A percentile compares a stretch with the other conserved stretches of the same genome.
phyloP scores from a whole-genome alignment of 2,113 vertebrate species.

The Lonchura striata region DNA sequence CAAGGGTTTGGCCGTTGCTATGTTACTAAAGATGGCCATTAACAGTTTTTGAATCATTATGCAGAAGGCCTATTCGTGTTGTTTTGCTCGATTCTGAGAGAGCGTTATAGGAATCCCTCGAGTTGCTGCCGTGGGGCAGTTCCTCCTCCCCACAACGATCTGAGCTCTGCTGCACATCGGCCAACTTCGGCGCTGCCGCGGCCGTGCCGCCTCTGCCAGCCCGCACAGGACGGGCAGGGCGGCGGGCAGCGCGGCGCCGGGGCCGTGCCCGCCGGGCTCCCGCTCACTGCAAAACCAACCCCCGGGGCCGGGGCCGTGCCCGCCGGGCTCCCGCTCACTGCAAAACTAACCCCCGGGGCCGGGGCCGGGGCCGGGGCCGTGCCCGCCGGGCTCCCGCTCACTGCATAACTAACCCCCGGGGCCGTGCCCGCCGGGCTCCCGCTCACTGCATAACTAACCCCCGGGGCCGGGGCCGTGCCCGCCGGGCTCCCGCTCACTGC shows the following conservation, averaged over 20 bases:
- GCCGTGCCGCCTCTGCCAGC: background rate
- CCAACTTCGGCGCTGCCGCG: background rate
- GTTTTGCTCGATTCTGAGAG: slow-evolving; percentile 14
- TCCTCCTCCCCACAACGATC: background rate
- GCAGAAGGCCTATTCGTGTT: slow-evolving; percentile 51
- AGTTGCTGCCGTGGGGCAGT: background rate
- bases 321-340: too few relatives aligned
- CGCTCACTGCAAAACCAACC: too few relatives aligned
- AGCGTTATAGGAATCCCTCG: background rate
- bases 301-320: too few relatives aligned
- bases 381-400: too few relatives aligned
- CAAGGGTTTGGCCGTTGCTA: slow-evolving; percentile 70
- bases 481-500: too few relatives aligned
- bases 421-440: too few relatives aligned
- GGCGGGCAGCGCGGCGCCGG: too few relatives aligned
- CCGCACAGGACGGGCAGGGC: accelerated
- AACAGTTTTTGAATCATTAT: slow-evolving; percentile 64
- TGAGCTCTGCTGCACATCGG: background rate
- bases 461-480: too few relatives aligned
- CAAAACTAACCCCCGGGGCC: too few relatives aligned
- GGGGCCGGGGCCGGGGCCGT: too few relatives aligned
- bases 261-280: background rate
- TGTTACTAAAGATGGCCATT: slow-evolving; percentile 71
- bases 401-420: too few relatives aligned
- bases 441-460: too few relatives aligned